Evolutionary conservation across 2,888 invertebrate species (phyloP), one percentile per base, ranked within the genome.

Genomic region (Drosophila pseudotalamancana): DNA sequence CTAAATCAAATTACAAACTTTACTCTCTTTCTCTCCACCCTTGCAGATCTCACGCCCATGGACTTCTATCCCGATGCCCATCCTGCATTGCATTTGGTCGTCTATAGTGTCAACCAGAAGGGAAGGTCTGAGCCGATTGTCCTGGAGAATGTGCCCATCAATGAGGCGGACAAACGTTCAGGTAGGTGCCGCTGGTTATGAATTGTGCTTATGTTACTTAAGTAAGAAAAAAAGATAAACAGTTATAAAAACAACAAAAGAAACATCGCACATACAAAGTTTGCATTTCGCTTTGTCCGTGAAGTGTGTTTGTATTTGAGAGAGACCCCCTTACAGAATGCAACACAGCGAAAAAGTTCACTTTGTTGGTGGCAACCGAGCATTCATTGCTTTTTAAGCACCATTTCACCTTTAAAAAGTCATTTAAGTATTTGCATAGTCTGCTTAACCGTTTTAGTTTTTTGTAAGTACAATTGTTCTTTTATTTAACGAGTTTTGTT

Each of bases 31-130:
- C 23, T 4, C 9, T 21, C 31, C n/a, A 27, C 6, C 25, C 9
- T 18, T 55, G 53, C 74, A 91, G 92, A 92, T 83, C 88, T 92
- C 56, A 87, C 90, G 67, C 91, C 92, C 65, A 90, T 91, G 87
- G 91, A 90, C 72, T 90, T 89, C 69, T 90, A 88, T 75, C 89
- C 91, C 11, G 91, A 91, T 79, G 87, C 90, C 18, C 92, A 93
- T 66, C 93, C 95, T 40, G 95, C 95, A 25, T 93, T 96, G 82
- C 94, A 95, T 89, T 93, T 97, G 75, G 94, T 96, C 71, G 95
- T 96, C 77, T 97, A 96, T 91, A 95, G 97, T 59, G 94, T 94
- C 78, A 97, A 97, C 92, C 94, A 95, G 64, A 97, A 97, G 91
- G 97, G 97, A 50, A 94, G 95, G 70, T 96, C 97, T 64, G 97